These are phyloP conservation scores for Cydia strobilella DNA, from an alignment of 1,140 invertebrate genomes.

Conservation along the genomic window DNA sequence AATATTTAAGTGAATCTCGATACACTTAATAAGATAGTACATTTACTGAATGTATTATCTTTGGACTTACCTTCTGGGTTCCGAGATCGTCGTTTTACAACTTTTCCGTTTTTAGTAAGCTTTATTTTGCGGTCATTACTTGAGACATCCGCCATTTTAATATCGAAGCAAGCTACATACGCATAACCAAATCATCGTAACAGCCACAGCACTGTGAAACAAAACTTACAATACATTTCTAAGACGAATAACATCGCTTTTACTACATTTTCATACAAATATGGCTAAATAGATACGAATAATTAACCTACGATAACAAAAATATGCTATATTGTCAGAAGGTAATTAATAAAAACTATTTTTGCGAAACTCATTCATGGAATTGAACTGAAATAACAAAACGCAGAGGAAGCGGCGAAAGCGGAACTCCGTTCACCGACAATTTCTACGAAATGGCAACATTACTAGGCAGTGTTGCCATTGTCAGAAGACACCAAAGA, in stretches of 20 bases:
- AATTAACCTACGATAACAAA: neutral
- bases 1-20: neutral
- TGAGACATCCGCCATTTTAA: slow-evolving; percentile 80
- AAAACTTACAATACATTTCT: slow-evolving; percentile 16
- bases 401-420: neutral
- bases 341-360: neutral
- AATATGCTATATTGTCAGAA: neutral
- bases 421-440: slow-evolving; percentile 11
- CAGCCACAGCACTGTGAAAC: slow-evolving; percentile 32
- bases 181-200: slow-evolving; percentile 43
- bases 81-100: slow-evolving; percentile 72
- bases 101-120: slow-evolving; percentile 73
- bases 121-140: slow-evolving; percentile 73
- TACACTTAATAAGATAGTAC: neutral
- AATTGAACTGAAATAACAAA: slow-evolving; percentile 14
- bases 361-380: neutral
- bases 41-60: slow-evolving; percentile 8
- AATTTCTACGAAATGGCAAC: neutral
- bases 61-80: slow-evolving; percentile 75
- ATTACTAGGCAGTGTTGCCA: neutral
- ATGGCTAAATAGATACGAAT: neutral
- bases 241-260: neutral
- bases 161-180: slow-evolving; percentile 55
- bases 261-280: neutral
- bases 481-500: neutral